Evolutionary conservation across 2,113 vertebrate species (phyloP), one percentile per base, ranked within the genome.

Genomic region (Trichomycterus rosablanca): DNA sequence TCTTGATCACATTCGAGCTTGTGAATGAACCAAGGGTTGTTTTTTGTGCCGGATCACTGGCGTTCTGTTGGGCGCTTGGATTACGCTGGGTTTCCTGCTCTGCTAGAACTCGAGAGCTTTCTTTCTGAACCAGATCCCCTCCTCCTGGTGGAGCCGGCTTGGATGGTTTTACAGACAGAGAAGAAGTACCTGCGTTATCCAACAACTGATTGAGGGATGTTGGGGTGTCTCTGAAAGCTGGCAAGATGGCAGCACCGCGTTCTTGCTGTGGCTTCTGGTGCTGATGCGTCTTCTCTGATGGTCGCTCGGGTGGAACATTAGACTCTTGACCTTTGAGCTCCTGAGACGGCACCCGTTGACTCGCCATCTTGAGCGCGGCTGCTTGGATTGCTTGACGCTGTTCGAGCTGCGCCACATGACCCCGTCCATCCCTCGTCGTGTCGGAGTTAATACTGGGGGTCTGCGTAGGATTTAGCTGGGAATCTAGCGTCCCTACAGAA

Each of bases 181-280:
- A 90, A 64, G 88, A 79, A 63, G 84, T 76, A 79, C 83, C 85
- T 55, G 92, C 84, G 78, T 91, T 92, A 77, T 97, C 95, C 68
- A 98, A 86, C 74, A 97, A 85, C 78, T 97, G 95, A 83, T 94
- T 95, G 63, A 97, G 82, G 8, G 93, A 96, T 53, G 92, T 93
- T 62, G 94, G 93, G 69, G 90, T 83, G 67, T 93, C 86, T 74
- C 88, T 90, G 76, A 92, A 82, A 72, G 89, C 83, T 77, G 91
- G 83, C 40, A 89, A 87, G 11, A 83, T 71, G 52, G 86, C 66
- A 59, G 70, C 28, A 75, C 87, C 88, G 28, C 75, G 84, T 40
- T 92, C 93, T 64, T 92, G 91, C 11, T 75, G 44, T 49, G 78
- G 32, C 22, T 42, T 44, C 7, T 76, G 76, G 32, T 49, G 24